Percentiles rank a stretch among this genome's conserved stretches.
Conservation (phyloP, 2,113 vertebrate genomes). For the Oreamnos americanus region DNA sequence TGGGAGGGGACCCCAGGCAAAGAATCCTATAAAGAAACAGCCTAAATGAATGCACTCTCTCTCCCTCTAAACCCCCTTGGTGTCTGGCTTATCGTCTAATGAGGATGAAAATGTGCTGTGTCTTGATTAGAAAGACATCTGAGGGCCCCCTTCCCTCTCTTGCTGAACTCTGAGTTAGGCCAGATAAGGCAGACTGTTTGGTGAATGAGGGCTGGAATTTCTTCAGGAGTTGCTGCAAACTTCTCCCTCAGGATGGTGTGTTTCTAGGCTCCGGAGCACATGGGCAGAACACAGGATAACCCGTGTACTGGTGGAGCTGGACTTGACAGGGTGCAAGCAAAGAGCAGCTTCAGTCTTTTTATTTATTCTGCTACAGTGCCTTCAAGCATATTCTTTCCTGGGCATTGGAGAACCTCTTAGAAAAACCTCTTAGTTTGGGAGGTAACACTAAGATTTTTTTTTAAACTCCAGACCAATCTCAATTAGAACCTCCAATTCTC, state of each 20-base stretch:
- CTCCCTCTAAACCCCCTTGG: neutral
- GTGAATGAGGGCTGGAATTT: neutral
- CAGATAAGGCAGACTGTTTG: neutral
- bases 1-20: neutral
- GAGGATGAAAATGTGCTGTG: constrained; percentile 41
- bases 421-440: neutral
- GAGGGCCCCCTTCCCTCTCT: neutral
- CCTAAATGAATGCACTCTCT: neutral
- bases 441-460: neutral
- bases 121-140: constrained; percentile 28
- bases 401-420: neutral
- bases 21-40: neutral
- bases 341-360: neutral
- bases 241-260: fast-evolving
- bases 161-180: neutral
- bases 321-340: neutral
- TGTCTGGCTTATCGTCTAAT: constrained; percentile 48
- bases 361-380: neutral
- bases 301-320: fast-evolving
- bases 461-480: neutral
- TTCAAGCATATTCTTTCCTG: neutral
- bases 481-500: neutral
- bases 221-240: neutral
- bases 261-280: neutral
- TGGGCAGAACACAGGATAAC: fast-evolving